Base-by-base conservation (phyloP, 2,888 invertebrate genomes). In the Archaeoteleia sp. region DNA sequence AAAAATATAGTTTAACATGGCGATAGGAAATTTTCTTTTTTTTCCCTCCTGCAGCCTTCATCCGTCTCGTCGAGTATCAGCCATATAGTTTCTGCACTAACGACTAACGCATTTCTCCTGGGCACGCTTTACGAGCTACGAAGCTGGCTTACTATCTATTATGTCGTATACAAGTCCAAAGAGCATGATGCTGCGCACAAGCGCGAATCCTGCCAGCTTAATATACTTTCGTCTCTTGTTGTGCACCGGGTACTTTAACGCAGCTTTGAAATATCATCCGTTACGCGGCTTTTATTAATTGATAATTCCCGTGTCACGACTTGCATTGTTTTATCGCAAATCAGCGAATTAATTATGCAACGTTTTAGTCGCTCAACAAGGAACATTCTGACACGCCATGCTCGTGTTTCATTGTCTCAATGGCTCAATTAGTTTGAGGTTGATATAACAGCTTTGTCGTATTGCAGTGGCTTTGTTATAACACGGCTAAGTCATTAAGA, bases 101-200 rank as follows among this genome's bases (percentile, higher is more conserved):
- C 39, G 39, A 40, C 39, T 15, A 9, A 23, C 23, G 39, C 39
- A 40, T 40, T 40, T 15, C 39, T 40, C 23, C 20, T 40, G 39
- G 39, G 39, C 23, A 20, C 39, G 39, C 23, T 40, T 40, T 40
- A 40, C 39, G 39, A 40, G 39, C 39, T 20, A 40, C 39, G 39
- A 20, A 40, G 39, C 39, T 40, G 20, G 23, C 39, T 40, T 23
- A 20, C 39, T 40, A 40, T 40, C 20, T 40, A 23, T 40, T 40
- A 40, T 20, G 39, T 40, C 20, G 23, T 40, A 20, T 12, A 37
- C 14, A 40, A 40, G 20, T 40, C 17, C 39, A 40, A 9, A 23
- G 10, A 40, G 39, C 39, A 40, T 37, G 39, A 20, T 40, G 39
- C 20, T 23, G 39, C 9, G 9, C 12, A 23, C 20, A 23, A 9